Base-by-base conservation (phyloP, 2,113 vertebrate genomes). In the Cyphomyrus plagiostoma region DNA sequence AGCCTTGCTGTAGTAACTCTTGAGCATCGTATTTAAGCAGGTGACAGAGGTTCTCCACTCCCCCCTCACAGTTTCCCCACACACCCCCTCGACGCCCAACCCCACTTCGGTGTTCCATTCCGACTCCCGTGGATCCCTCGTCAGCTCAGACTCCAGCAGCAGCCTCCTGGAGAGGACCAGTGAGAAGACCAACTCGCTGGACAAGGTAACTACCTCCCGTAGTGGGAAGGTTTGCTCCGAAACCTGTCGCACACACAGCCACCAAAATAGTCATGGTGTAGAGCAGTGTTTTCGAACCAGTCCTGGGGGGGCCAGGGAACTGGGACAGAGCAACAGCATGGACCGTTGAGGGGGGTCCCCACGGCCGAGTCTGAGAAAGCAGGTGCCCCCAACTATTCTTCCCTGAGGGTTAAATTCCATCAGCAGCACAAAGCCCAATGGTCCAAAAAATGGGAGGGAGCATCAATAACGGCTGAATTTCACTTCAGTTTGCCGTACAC, bases 61-160 rank as follows among this genome's bases (percentile, higher is more conserved):
- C 2, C 0, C 58, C 88, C 89, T 88, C 88, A 83, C 93, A 99
- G 98, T 97, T 74, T 97, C 97, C 11, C 97, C 98, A 0, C 98
- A 99, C 53, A 95, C 96, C 0, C 93, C 97, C 0, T 98, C 98
- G 17, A 99, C 97, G 82, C 96, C 97, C 53, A 96, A 96, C 89
- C 91, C 97, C 91, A 97, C 94, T 45, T 95, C 94, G 0, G 96
- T 97, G 91, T 95, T 95, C 90, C 98, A 96, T 0, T 97, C 98
- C 2, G 98, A 98, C 92, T 99, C 98, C n/a, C 96, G 98, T 93
- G 97, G 97, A 30, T 99, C 98, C 15, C 96, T 99, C 87, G 93
- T 98, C 93, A 99, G 98, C 94, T 99, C 98, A 0, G 98, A 99
- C 93, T 99, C 98, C 0, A 97, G 97, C 89, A 98, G 95, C 95